Evolutionary conservation across 2,113 vertebrate species (phyloP), one percentile per base, ranked within the genome.

Genomic region (Lampris incognitus): DNA sequence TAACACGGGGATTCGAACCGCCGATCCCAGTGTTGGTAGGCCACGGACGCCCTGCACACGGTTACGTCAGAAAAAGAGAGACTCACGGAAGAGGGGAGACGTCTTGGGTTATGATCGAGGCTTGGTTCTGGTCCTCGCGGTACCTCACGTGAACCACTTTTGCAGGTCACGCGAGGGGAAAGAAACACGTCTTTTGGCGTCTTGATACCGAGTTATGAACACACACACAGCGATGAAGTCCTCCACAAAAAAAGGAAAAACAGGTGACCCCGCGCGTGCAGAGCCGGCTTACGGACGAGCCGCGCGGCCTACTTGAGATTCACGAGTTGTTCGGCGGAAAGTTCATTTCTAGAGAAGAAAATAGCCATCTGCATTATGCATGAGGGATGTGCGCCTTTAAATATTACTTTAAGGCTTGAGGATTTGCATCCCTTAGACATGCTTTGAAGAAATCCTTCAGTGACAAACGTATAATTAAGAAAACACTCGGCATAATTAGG

Each of bases 361-460:
- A 78, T 62, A 82, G 39, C 82, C 73, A 74, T 83, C 73, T 90
- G 78, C 87, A 92, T 92, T 84, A 94, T 92, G 88, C 80, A 94
- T 86, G 65, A 78, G 49, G 55, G 69, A 82, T 90, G 91, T 87
- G 81, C 85, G 84, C 72, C 66, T 77, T 87, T 89, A 81, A 70
- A 86, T 85, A 72, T 83, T 76, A 69, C 83, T 87, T 81, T 85
- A 84, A 87, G 83, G 85, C 72, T 89, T 85, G 82, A 60, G 57
- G 64, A 86, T 86, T 84, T 79, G 75, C 79, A 81, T 89, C 84
- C 84, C 77, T 79, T 88, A 82, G 87, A 87, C 74, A 86, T 74
- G 66, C 73, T 65, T 83, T 62, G 71, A 76, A 84, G 69, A 76
- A 79, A 69, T 86, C 72, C 83, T 86, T 84, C 70, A 72, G 67